phyloP scores from a whole-genome alignment of 1,140 invertebrate genomes.

The Teleogryllus occipitalis region DNA sequence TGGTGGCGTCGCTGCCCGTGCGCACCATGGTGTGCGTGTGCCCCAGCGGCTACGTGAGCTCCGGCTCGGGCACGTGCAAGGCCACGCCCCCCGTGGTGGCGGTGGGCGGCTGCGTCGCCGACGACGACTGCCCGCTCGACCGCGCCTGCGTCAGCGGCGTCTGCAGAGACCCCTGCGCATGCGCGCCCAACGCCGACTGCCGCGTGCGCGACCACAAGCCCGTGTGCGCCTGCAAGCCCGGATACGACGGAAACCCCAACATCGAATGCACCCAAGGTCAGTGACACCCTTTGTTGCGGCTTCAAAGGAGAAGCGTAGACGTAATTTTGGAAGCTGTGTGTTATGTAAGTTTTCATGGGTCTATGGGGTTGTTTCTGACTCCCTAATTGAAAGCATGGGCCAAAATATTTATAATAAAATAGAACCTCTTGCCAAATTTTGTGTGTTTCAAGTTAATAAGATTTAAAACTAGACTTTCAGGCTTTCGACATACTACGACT shows the following conservation, averaged over 20 bases:
- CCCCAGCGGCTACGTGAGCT: conserved; percentile 77
- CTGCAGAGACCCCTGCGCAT: conserved; percentile 73
- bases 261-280: conserved; percentile 58
- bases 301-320: too few relatives aligned
- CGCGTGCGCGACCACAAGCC: conserved; percentile 73
- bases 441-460: too few relatives aligned
- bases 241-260: conserved; percentile 72
- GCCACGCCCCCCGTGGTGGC: conserved; percentile 54
- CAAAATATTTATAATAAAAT: too few relatives aligned
- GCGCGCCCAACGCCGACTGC: conserved; percentile 71
- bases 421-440: too few relatives aligned
- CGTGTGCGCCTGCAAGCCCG: conserved; percentile 69
- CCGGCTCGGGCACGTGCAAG: conserved; percentile 68
- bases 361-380: too few relatives aligned
- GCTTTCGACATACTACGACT: too few relatives aligned
- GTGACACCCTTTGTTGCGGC: too few relatives aligned
- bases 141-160: conserved; percentile 69
- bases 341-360: too few relatives aligned
- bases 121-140: conserved; percentile 65
- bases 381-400: too few relatives aligned
- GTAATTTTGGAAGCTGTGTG: too few relatives aligned
- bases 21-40: conserved; percentile 83
- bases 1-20: conserved; percentile 68
- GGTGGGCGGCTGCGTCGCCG: conserved; percentile 59
- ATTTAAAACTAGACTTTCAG: too few relatives aligned